Base-by-base conservation (phyloP, 2,888 invertebrate species). In the Dryocosmus kuriphilus region DNA sequence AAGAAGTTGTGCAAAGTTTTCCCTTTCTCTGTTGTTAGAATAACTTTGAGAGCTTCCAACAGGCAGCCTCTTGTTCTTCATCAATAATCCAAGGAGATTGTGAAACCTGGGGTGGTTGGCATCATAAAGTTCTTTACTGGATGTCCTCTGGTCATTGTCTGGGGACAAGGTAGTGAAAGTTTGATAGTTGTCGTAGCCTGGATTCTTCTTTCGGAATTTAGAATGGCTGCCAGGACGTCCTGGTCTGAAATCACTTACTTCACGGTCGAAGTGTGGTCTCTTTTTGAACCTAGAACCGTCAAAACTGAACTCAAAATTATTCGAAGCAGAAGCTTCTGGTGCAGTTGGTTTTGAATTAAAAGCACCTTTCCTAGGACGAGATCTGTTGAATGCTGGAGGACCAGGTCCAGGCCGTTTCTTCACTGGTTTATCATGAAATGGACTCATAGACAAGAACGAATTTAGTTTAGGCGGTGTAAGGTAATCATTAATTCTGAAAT, bases 1-100 rank as follows among this genome's bases (percentile, higher is more conserved):
- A 38, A 87, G 86, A 65, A 83, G 85, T 55, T 87, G 81, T 7
- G 81, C 80, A 11, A 86, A 51, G 6, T 89, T 87, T 24, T 85
- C 86, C 24, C 83, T 81, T n/a, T 88, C 83, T 4, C 80, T 83
- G 11, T 74, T 60, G 5, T 51, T n/a, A n/a, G 11, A 22, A 19
- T 83, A 82, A 55, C 77, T 88, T 7, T 83, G 83, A 4, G 79
- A n/a, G 2, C 75, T 79, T 2, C 90, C 88, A 0, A 27, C 24
- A 0, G 91, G 91, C 4, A 91, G 75, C 32, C 89, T 89, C 41
- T 89, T 90, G 74, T 89, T 91, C 77, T 91, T 91, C 90, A 91
- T 91, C n/a, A 91, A 74, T 2, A 90, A 75, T 1, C 91, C 90
- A 5, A 90, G 76, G 4, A 90, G 84, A 80, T 91, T 91, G 67